Percentiles rank a stretch among this genome's conserved stretches.
Evolutionary conservation across 2,797 vertebrate genomes (phyloP).

Genomic region (Acanthornis magna): DNA sequence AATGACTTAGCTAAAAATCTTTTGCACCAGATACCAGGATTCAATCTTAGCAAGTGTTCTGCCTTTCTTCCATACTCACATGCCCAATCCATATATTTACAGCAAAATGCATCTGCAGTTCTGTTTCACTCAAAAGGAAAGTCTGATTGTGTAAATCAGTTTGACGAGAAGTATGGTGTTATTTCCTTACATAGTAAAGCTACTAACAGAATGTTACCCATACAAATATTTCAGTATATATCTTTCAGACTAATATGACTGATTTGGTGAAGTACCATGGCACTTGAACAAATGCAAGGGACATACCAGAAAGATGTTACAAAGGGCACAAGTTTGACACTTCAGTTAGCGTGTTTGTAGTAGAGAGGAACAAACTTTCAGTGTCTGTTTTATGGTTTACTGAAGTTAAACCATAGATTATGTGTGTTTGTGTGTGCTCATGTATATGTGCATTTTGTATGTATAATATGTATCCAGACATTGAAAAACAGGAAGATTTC

Average conservation of each 20-base stretch:
- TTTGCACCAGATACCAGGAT: neutral
- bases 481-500: neutral
- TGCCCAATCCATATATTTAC: neutral
- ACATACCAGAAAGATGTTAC: neutral
- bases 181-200: neutral
- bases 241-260: neutral
- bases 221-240: neutral
- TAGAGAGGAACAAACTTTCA: neutral
- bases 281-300: neutral
- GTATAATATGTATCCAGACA: neutral
- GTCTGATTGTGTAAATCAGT: neutral
- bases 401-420: slow-evolving; percentile 24
- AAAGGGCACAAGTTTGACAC: neutral
- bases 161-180: neutral
- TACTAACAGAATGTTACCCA: neutral
- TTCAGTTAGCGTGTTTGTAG: neutral
- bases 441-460: slow-evolving; percentile 13
- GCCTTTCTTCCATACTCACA: neutral
- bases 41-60: neutral
- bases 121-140: neutral
- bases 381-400: slow-evolving; percentile 21
- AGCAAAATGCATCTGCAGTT: neutral
- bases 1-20: neutral
- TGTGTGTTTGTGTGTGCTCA: neutral
- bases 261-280: neutral